Evolutionary conservation across 2,797 vertebrate species (phyloP), one percentile per base, ranked within the genome.

Genomic region (Anguilla megastoma): DNA sequence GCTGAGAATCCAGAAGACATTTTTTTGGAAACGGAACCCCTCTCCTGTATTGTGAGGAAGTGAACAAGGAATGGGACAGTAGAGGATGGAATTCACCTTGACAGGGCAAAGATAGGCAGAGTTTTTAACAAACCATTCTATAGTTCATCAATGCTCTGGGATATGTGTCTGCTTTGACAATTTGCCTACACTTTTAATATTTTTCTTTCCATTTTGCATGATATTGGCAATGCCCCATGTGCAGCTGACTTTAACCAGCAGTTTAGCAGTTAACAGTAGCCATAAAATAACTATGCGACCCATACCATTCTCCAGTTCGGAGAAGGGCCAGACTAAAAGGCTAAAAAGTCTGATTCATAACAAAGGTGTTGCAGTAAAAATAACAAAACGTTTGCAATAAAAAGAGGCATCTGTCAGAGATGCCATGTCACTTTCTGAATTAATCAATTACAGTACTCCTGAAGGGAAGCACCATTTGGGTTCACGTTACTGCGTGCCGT

Each of bases 1-100:
- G 24, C 41, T 14, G 5, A 24, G 45, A 82, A 2, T 48, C 45
- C 79, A 33, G 3, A 45, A 24, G 74, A 85, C 84, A 58, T 33
- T 85, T 85, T 24, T 56, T 85, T 85, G 84, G 84, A 60, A 85
- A 85, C 27, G 27, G 27, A 85, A 85, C 50, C 21, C 84, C 30
- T 56, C 84, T 58, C 27, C 84, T 58, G 52, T 54, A 30, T 30
- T 60, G 16, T 8, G 48, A 56, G 84, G 27, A 85, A 16, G 84
- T 33, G 52, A 84, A 54, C 52, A 54, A 52, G 24, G 52, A 84
- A 54, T 54, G 84, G 30, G 84, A 56, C 45, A 85, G 8, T 36
- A 33, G 27, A 56, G 48, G 27, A 56, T 56, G 84, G 60, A 85
- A 85, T 85, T 18, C 18, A 30, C 58, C 84, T 85, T 84, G 82